A percentile compares a stretch with the other conserved stretches of the same genome.
phyloP scores from a whole-genome alignment of 2,888 invertebrate species.

The Candidula unifasciata region DNA sequence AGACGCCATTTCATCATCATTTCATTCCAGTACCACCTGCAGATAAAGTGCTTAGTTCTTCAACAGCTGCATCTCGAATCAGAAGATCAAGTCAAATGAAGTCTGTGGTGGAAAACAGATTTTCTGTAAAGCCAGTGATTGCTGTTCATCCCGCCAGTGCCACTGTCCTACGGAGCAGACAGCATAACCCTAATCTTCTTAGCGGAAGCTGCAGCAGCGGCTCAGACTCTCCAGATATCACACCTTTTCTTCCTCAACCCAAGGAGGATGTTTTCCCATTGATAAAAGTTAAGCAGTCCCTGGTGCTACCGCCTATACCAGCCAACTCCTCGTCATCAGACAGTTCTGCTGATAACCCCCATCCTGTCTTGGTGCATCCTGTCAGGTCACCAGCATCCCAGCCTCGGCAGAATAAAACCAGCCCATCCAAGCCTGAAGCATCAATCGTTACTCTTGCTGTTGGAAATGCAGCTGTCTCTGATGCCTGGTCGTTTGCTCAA shows the following conservation, averaged over 20 bases:
- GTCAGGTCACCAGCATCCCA: constrained; percentile 54
- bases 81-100: constrained; percentile 31
- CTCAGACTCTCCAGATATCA: constrained; percentile 65
- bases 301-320: constrained; percentile 61
- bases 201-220: constrained; percentile 59
- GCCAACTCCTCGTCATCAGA: constrained; percentile 24
- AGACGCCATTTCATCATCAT: constrained; percentile 30
- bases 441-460: constrained; percentile 70
- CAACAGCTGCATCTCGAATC: constrained; percentile 34
- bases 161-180: neutral
- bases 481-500: constrained; percentile 63
- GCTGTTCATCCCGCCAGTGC: constrained; percentile 40
- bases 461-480: constrained; percentile 63
- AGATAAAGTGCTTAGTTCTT: constrained; percentile 29
- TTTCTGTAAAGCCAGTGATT: constrained; percentile 9
- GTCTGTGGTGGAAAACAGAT: neutral
- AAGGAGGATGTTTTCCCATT: constrained; percentile 26
- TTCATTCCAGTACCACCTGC: constrained; percentile 33
- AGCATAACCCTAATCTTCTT: constrained; percentile 54
- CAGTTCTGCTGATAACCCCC: neutral
- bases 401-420: constrained; percentile 53
- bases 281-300: constrained; percentile 52
- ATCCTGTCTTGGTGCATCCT: constrained; percentile 60
- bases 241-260: constrained; percentile 64
- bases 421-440: constrained; percentile 57